phyloP scores from a whole-genome alignment of 1,140 invertebrate species.

The Lepidostoma basale region DNA sequence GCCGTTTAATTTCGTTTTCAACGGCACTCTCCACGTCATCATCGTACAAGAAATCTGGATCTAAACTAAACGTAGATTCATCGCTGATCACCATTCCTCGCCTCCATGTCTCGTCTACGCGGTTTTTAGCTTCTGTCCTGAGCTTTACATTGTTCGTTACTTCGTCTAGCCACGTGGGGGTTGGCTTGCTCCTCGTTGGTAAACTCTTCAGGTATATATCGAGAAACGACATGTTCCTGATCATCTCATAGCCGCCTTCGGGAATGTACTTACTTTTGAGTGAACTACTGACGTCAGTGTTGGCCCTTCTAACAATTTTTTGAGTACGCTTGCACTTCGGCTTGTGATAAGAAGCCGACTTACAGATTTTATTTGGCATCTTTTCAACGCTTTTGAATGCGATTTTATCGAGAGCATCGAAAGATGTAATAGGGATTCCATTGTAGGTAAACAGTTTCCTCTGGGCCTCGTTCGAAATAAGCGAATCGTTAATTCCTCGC shows the following conservation, averaged over 20 bases:
- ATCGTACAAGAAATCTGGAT: conserved; percentile 26
- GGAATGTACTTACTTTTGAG: conserved; percentile 20
- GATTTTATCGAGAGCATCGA: background rate
- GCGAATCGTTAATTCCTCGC: background rate
- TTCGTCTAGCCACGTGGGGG: conserved; percentile 40
- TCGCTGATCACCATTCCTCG: conserved; percentile 37
- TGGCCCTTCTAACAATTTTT: conserved; percentile 23
- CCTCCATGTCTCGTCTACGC: conserved; percentile 46
- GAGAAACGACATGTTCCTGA: conserved; percentile 55
- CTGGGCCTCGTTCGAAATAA: conserved; percentile 1
- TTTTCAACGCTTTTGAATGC: background rate
- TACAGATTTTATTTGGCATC: conserved; percentile 26
- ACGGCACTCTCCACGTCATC: conserved; percentile 52
- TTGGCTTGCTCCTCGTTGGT: conserved; percentile 49
- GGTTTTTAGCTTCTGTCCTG: conserved; percentile 48
- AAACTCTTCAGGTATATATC: conserved; percentile 61
- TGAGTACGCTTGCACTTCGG: conserved; percentile 8
- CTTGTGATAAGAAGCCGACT: conserved; percentile 37
- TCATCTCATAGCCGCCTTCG: background rate
- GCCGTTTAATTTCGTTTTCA: conserved; percentile 56
- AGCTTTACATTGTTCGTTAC: conserved; percentile 51
- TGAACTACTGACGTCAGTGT: conserved; percentile 32
- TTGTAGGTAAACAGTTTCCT: conserved; percentile 27
- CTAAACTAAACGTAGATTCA: conserved; percentile 22
- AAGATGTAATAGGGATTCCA: conserved; percentile 17